Base-by-base conservation (phyloP, 2,113 vertebrate genomes). In the Ginglymostoma cirratum region DNA sequence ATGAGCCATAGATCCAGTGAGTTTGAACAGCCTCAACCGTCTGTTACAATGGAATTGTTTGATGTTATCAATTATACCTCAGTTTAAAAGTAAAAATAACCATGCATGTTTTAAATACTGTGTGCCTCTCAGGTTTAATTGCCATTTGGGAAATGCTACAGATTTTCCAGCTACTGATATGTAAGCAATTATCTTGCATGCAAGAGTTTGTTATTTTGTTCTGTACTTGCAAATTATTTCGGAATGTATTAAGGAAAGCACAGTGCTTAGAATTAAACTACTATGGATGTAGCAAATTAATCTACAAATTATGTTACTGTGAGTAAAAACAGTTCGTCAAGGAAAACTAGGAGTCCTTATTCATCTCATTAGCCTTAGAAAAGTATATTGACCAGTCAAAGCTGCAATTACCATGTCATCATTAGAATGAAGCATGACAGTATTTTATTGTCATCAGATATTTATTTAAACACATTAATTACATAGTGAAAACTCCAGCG, bases 391-490 rank as follows among this genome's bases (percentile, higher is more conserved):
- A 89, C 96, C 95, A 95, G 55, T 96, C 96, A 95, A 96, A 96
- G 96, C 96, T 96, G 89, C 94, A 96, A 96, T 96, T 96, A 96
- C 93, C 96, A 96, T 96, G 95, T 96, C 96, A 96, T 96, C 96
- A 96, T 96, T 96, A 96, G 96, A 96, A 96, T 96, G 96, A 96
- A 96, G 95, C 95, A 80, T 94, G 96, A 96, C 96, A 96, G 95
- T 83, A 65, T 92, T 90, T 21, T 93, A 96, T 96, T 95, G 94
- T 95, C 66, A 95, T 72, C 69, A 72, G 94, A 45, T 95, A 95
- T 95, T 95, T 95, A 95, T 95, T 95, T 95, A 70, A 95, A 95
- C 66, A 94, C 67, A 70, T 95, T 95, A 72, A 95, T 72, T 95
- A 72, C 42, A 95, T 27, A 72, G 45, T 17, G n/a, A 72, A 89